Conservation (phyloP, 2,113 vertebrate genomes). For the Probosciger aterrimus region DNA sequence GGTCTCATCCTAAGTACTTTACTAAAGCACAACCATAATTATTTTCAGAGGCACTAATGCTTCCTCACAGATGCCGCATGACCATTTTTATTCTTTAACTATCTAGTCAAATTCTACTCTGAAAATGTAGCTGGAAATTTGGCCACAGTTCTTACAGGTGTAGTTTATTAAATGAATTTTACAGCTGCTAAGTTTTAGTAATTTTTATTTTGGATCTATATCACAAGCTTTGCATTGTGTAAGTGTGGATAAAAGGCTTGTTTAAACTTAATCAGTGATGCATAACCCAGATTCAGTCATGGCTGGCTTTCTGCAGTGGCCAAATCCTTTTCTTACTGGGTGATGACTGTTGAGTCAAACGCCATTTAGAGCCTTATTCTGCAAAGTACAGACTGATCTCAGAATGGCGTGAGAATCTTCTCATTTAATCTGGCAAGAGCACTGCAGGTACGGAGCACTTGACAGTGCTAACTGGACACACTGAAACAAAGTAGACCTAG, state of each 20-base stretch:
- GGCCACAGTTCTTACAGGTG: not conserved
- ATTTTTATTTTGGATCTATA: not conserved
- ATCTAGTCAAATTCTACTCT: not conserved
- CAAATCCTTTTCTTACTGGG: not conserved
- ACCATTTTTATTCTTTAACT: not conserved
- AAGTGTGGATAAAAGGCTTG: not conserved
- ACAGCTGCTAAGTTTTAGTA: slow-evolving; percentile 2
- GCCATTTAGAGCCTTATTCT: not conserved
- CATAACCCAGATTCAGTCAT: not conserved
- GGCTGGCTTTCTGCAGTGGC: not conserved
- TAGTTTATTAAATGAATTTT: slow-evolving; percentile 23
- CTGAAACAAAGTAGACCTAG: not conserved
- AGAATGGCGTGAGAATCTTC: not conserved
- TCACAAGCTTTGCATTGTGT: slow-evolving; percentile 6
- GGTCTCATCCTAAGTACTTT: not conserved
- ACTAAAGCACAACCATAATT: not conserved
- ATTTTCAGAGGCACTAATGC: not conserved
- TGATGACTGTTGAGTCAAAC: not conserved
- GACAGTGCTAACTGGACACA: not conserved
- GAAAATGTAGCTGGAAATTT: not conserved
- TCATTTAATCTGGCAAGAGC: not conserved
- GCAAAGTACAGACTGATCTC: not conserved
- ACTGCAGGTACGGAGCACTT: not conserved
- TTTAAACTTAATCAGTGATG: not conserved
- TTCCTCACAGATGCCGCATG: not conserved